Conservation (phyloP, 2,113 vertebrate genomes). For the Lynx canadensis region DNA sequence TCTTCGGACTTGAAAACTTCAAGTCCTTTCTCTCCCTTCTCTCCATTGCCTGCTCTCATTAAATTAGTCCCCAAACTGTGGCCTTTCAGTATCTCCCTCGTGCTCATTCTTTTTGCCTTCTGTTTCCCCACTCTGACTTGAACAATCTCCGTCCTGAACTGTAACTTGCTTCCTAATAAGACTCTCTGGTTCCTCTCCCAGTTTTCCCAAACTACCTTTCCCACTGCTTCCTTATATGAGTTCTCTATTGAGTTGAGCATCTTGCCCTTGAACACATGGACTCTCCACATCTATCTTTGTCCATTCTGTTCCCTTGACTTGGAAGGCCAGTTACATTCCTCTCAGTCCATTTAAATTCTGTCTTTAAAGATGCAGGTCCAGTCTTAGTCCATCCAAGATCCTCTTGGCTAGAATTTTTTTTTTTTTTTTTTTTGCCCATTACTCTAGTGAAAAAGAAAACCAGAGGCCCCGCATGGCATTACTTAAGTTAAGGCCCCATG, state of each 20-base stretch:
- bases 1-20: background rate
- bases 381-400: background rate
- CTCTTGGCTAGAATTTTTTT: background rate
- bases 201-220: constrained; percentile 21
- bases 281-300: background rate
- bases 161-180: constrained; percentile 47
- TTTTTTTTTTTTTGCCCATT: background rate
- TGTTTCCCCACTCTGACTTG: background rate
- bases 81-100: background rate
- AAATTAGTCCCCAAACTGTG: background rate
- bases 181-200: constrained; percentile 24
- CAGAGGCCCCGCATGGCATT: background rate
- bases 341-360: background rate
- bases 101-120: background rate
- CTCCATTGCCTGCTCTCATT: background rate
- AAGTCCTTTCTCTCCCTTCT: background rate
- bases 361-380: background rate
- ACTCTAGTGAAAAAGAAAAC: background rate
- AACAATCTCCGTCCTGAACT: background rate
- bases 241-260: background rate
- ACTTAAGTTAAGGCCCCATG: background rate
- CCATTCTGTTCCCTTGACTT: background rate
- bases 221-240: background rate
- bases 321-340: background rate
- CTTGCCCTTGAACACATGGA: background rate